Conservation (phyloP, 2,888 invertebrate genomes). For the Ptilodon capucinus region DNA sequence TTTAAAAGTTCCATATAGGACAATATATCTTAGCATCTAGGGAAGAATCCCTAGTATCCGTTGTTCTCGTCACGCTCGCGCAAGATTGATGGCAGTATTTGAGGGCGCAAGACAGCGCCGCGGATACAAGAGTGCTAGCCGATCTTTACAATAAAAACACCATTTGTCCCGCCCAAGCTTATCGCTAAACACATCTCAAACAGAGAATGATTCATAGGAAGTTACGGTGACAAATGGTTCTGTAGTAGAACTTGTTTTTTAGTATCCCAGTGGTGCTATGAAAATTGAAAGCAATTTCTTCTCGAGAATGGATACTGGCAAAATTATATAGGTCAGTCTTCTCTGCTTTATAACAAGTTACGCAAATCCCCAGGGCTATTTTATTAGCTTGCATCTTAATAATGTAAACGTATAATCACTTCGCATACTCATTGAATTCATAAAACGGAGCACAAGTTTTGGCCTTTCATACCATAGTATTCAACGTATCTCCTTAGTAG, state of each 20-base stretch:
- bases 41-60: background rate
- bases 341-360: too few relatives aligned
- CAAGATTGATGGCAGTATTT: slow-evolving; percentile 1
- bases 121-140: background rate
- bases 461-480: background rate
- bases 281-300: background rate
- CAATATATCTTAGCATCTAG: background rate
- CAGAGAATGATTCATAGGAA: background rate
- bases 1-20: too few relatives aligned
- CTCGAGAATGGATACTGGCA: background rate
- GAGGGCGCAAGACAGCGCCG: background rate
- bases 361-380: too few relatives aligned
- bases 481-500: background rate
- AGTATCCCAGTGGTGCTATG: background rate
- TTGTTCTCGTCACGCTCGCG: background rate
- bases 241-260: background rate
- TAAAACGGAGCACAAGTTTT: background rate
- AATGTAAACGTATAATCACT: too few relatives aligned
- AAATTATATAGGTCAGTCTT: too few relatives aligned
- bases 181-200: slow-evolving; percentile 1
- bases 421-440: too few relatives aligned
- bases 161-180: background rate
- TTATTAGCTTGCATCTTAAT: too few relatives aligned
- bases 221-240: background rate
- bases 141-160: slow-evolving; percentile 1